Evolutionary conservation across 2,113 vertebrate species (phyloP).

Genomic region (Urocitellus parryii): DNA sequence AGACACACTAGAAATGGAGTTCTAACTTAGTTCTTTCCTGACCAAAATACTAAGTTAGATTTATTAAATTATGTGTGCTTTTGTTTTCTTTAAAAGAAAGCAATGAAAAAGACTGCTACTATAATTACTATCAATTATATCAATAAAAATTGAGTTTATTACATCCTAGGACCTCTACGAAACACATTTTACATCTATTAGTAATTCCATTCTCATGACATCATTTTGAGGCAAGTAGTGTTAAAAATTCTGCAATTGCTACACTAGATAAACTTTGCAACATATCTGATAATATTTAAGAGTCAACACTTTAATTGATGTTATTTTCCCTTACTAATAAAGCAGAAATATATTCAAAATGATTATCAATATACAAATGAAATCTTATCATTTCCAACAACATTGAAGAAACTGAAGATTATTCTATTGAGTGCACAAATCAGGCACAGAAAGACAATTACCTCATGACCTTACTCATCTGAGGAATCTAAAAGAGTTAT

Average conservation of each 20-base stretch:
- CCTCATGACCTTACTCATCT: neutral
- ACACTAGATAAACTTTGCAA: neutral
- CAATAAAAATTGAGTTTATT: neutral
- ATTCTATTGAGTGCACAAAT: neutral
- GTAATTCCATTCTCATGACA: neutral
- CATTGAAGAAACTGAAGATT: neutral
- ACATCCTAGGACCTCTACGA: neutral
- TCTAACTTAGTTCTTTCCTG: neutral
- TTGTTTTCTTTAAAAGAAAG: neutral
- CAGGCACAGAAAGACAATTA: neutral
- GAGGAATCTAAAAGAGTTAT: neutral
- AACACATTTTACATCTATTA: conserved; percentile 8
- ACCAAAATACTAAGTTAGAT: neutral
- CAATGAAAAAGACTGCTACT: neutral
- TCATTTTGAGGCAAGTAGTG: neutral
- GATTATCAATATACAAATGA: neutral
- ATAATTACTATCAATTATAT: neutral
- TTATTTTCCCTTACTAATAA: neutral
- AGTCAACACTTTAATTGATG: neutral
- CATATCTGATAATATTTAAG: neutral
- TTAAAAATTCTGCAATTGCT: neutral
- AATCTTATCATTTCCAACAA: neutral
- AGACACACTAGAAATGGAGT: neutral
- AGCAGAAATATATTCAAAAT: neutral
- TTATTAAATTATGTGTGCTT: neutral